Percentiles rank a stretch among this genome's conserved stretches.
phyloP scores from a whole-genome alignment of 2,888 invertebrate species.

The Ischnus inquisitorius region DNA sequence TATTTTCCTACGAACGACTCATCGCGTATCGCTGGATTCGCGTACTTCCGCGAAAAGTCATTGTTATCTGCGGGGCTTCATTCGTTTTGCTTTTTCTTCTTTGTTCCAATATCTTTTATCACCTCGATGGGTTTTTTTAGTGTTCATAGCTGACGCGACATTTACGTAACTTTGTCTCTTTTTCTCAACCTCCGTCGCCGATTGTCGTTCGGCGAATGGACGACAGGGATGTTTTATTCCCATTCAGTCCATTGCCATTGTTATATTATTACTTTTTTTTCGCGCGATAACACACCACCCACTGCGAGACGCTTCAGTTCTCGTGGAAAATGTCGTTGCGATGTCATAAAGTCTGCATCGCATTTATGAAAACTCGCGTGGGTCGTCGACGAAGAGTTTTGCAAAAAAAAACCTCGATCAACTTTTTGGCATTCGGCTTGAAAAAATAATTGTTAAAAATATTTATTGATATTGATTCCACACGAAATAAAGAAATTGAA shows the following conservation, averaged over 20 bases:
- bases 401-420: neutral
- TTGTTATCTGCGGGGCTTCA: neutral
- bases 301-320: neutral
- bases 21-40: neutral
- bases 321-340: neutral
- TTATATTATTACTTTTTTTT: neutral
- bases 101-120: conserved; percentile 18
- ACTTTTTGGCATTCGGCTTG: neutral
- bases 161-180: conserved; percentile 14
- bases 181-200: neutral
- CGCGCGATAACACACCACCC: neutral
- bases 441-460: no score
- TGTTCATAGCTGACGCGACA: neutral
- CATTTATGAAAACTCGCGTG: neutral
- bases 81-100: neutral
- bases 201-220: neutral
- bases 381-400: neutral
- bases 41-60: neutral
- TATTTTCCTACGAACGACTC: no score
- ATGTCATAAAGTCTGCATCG: neutral
- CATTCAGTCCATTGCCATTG: neutral
- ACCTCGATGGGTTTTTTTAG: neutral
- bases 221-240: neutral
- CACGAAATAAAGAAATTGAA: neutral
- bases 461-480: no score